Percentiles rank a stretch among this genome's conserved stretches.
Evolutionary conservation across 2,797 vertebrate genomes (phyloP).

Genomic region (Natrix natrix): DNA sequence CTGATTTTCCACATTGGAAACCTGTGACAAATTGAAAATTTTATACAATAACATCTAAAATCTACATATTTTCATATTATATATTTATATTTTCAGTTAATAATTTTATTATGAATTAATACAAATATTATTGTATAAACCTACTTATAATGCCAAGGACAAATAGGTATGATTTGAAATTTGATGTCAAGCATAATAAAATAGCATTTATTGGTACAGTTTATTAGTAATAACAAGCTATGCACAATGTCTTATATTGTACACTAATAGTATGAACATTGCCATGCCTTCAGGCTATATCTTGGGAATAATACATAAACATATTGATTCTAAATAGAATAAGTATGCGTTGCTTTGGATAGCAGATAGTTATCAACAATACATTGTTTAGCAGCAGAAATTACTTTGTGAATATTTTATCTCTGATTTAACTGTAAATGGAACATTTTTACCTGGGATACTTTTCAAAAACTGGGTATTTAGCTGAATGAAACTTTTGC

Average conservation of each 20-base stretch:
- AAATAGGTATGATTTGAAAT: constrained; percentile 11
- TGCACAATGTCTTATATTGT: neutral
- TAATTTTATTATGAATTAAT: neutral
- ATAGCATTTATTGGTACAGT: constrained; percentile 19
- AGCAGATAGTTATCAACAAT: constrained; percentile 8
- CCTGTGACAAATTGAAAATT: constrained; percentile 4
- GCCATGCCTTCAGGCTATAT: neutral
- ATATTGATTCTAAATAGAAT: neutral
- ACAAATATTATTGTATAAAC: neutral
- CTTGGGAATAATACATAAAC: neutral
- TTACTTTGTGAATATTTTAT: constrained; percentile 31
- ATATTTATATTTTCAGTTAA: neutral
- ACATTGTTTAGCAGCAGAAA: constrained; percentile 16
- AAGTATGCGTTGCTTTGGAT: neutral
- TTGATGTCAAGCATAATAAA: constrained; percentile 49
- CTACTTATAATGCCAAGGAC: neutral
- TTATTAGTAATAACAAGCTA: constrained; percentile 19
- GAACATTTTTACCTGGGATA: constrained; percentile 24
- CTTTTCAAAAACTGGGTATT: constrained; percentile 30
- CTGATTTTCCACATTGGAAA: constrained; percentile 12
- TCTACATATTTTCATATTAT: neutral
- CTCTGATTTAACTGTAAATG: constrained; percentile 36
- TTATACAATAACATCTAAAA: constrained; percentile 10
- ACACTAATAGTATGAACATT: neutral
- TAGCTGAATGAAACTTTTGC: constrained; percentile 67